Evolutionary conservation across 2,797 vertebrate species (phyloP).

Genomic region (Capromys pilorides): DNA sequence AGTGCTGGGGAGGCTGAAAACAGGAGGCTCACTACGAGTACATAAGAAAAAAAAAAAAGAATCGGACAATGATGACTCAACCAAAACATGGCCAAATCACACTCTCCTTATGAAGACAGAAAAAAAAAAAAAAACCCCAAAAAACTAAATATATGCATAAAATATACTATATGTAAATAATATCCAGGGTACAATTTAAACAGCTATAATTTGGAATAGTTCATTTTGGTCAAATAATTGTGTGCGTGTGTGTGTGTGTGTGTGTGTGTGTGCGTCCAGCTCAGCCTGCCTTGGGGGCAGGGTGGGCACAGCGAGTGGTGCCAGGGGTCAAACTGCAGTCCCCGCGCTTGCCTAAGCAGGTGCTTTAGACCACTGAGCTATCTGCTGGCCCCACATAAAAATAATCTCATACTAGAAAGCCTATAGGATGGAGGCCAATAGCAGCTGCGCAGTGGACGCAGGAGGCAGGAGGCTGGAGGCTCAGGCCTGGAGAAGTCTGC

Average conservation of each 20-base stretch:
- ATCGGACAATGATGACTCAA: background rate
- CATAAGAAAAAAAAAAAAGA: background rate
- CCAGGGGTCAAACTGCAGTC: too few species aligned
- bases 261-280: too few species aligned
- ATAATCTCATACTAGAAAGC: background rate
- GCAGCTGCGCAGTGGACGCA: background rate
- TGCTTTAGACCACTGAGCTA: too few species aligned
- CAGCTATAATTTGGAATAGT: background rate
- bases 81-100: background rate
- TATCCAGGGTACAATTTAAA: background rate
- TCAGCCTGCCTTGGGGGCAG: too few species aligned
- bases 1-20: too few species aligned
- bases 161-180: background rate
- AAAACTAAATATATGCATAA: background rate
- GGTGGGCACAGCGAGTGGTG: too few species aligned
- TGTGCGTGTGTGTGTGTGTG: background rate
- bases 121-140: background rate
- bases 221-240: background rate
- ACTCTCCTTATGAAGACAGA: background rate
- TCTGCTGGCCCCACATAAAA: background rate
- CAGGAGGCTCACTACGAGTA: too few species aligned
- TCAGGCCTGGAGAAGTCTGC: background rate
- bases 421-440: background rate
- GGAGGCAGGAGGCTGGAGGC: background rate
- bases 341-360: too few species aligned